These are phyloP conservation scores for Mycetomoellerius zeteki DNA, from an alignment of 1,140 invertebrate genomes.

Conservation along the genomic window DNA sequence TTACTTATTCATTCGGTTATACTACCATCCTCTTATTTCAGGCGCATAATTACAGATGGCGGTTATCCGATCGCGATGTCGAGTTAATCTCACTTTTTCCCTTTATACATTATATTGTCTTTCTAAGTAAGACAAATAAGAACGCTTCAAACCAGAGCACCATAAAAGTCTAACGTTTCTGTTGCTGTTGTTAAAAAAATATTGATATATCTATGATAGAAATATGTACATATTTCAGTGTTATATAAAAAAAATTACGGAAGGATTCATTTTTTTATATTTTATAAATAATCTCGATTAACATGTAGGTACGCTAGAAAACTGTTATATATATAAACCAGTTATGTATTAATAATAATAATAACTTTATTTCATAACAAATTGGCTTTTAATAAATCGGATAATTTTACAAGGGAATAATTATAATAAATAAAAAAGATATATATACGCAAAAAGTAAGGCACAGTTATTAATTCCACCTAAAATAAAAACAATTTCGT, in stretches of 20 bases:
- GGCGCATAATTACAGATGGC: constrained; percentile 54
- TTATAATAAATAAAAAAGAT: neutral
- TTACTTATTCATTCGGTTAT: constrained; percentile 62
- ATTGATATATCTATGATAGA: neutral
- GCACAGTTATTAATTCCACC: neutral
- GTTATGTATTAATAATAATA: neutral
- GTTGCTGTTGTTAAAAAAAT: neutral
- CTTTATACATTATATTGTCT: constrained; percentile 38
- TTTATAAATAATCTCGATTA: neutral
- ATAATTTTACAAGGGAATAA: neutral
- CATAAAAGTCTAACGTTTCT: neutral
- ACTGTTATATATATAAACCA: too few species aligned
- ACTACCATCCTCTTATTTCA: constrained; percentile 56
- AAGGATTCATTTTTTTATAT: neutral
- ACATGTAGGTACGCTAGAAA: too few species aligned
- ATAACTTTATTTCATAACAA: neutral
- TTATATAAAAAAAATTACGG: neutral
- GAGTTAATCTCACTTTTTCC: constrained; percentile 32
- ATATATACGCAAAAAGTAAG: neutral
- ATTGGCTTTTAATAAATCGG: neutral
- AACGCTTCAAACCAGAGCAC: neutral
- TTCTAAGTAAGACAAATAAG: constrained; percentile 4
- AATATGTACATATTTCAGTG: neutral
- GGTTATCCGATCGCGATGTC: constrained; percentile 35
- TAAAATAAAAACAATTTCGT: neutral